Evolutionary conservation across 2,113 vertebrate species (phyloP).

Genomic region (Polyodon spathula): DNA sequence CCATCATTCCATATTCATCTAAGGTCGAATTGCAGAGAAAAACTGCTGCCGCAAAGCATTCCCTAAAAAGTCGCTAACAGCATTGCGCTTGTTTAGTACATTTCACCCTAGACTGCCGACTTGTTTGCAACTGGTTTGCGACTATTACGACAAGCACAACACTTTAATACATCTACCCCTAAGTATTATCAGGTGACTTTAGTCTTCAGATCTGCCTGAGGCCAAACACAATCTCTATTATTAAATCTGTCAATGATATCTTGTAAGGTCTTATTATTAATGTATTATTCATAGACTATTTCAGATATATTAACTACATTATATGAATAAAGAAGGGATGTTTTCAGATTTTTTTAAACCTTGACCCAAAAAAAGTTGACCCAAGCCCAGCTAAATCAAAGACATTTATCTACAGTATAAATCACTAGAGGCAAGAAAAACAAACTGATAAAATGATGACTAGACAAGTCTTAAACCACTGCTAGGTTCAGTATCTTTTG

Average conservation of each 20-base stretch:
- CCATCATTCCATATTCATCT: too few relatives aligned
- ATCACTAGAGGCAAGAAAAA: too few relatives aligned
- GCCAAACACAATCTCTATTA: not conserved
- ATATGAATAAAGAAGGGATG: not conserved
- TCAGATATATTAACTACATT: not conserved
- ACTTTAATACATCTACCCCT: too few relatives aligned
- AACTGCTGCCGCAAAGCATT: too few relatives aligned
- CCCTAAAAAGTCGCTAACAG: too few relatives aligned
- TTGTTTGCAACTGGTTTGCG: not conserved
- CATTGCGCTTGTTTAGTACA: too few relatives aligned
- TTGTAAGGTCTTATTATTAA: not conserved
- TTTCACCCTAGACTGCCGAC: too few relatives aligned
- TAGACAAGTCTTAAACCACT: too few relatives aligned
- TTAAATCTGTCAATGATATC: conserved; percentile 1
- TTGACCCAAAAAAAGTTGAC: not conserved
- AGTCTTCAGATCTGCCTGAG: not conserved
- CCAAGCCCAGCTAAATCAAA: not conserved
- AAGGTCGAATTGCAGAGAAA: too few relatives aligned
- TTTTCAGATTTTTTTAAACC: not conserved
- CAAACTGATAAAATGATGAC: too few relatives aligned
- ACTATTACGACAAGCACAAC: not conserved
- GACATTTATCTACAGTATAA: not conserved
- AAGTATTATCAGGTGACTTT: not conserved
- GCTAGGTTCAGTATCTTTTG: too few relatives aligned
- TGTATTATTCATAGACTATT: conserved; percentile 1